These are phyloP conservation scores for Metopolophium dirhodum DNA, from an alignment of 1,140 invertebrate species.

Conservation along the genomic window DNA sequence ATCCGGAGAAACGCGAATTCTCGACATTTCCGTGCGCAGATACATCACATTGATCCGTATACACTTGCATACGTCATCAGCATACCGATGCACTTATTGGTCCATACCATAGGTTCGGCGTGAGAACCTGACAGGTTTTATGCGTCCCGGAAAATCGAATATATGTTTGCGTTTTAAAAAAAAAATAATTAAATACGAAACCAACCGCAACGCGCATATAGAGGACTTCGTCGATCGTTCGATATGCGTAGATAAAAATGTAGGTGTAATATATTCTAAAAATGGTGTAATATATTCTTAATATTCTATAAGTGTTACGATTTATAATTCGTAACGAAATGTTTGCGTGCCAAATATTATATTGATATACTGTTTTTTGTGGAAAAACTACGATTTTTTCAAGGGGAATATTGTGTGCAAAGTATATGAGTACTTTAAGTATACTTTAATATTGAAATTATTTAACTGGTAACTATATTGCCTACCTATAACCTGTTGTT, in stretches of 20 bases:
- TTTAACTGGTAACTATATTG: neutral
- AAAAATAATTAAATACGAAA: neutral
- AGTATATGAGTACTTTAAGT: neutral
- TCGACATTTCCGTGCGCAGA: neutral
- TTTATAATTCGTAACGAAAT: neutral
- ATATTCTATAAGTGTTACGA: neutral
- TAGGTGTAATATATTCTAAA: neutral
- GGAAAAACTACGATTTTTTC: neutral
- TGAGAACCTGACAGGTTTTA: neutral
- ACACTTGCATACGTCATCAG: neutral
- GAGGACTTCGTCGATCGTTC: neutral
- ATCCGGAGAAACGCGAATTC: neutral
- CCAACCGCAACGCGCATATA: neutral
- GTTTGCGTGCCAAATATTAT: neutral
- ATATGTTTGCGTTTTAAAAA: neutral
- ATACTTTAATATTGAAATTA: neutral
- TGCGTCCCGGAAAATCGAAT: neutral
- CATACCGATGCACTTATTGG: neutral
- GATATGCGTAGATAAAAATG: too few relatives aligned
- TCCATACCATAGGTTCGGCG: neutral
- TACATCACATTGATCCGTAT: neutral
- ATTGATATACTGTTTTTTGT: neutral
- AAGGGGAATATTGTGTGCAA: neutral
- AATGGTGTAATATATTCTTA: too few relatives aligned
- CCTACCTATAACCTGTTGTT: neutral